Evolutionary conservation across 2,113 vertebrate species (phyloP).

Genomic region (Dryoscopus gambensis): DNA sequence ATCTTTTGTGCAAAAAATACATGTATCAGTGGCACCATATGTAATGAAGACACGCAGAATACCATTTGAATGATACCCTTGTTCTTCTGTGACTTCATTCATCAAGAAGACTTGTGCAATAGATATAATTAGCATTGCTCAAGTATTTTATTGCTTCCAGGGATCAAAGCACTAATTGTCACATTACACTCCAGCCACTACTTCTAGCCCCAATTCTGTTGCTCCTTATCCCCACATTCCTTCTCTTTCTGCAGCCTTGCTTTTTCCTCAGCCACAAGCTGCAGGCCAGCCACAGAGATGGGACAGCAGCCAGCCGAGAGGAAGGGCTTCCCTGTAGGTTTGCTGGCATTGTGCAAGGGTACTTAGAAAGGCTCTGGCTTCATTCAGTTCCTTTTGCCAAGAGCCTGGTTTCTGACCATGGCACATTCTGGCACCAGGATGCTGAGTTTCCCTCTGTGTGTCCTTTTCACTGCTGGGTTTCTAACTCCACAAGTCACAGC

Average conservation of each 20-base stretch:
- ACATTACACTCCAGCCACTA: background rate
- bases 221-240: background rate
- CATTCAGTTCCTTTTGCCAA: background rate
- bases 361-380: background rate
- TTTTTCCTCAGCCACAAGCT: background rate
- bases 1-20: background rate
- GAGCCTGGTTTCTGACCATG: background rate
- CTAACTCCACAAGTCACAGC: background rate
- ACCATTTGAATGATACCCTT: background rate
- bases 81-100: background rate
- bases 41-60: background rate
- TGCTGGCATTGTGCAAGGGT: background rate
- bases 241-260: background rate
- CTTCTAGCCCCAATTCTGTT: background rate
- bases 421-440: background rate
- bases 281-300: accelerated
- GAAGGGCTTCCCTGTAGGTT: background rate
- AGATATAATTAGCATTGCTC: background rate
- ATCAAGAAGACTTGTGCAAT: background rate
- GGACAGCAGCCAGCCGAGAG: accelerated
- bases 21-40: background rate
- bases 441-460: background rate
- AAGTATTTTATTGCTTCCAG: background rate
- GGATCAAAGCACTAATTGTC: background rate
- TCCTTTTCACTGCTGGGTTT: background rate